Conservation (phyloP, 2,888 invertebrate genomes). For the Drosophila nr. fundita region DNA sequence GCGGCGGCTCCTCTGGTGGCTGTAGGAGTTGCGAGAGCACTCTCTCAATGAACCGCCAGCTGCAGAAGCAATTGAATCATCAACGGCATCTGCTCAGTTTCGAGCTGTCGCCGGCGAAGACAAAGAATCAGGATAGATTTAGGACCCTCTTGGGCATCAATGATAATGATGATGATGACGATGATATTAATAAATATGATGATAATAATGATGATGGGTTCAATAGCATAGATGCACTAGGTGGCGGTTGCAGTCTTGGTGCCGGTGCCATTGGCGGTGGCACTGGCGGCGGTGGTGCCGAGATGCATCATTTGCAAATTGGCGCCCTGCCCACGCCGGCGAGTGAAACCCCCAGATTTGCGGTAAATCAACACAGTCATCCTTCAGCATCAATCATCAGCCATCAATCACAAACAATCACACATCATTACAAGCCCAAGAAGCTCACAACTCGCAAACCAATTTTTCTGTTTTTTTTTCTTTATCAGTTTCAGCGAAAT, state of each 20-base stretch:
- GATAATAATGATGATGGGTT: conserved; percentile 82
- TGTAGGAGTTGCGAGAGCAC: conserved; percentile 84
- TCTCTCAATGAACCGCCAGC: conserved; percentile 85
- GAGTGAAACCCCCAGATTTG: conserved; percentile 85
- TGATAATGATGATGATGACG: conserved; percentile 81
- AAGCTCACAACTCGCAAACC: not conserved
- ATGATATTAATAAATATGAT: conserved; percentile 80
- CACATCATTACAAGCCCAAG: not conserved
- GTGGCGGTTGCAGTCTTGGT: conserved; percentile 40
- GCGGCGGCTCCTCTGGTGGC: conserved; percentile 65
- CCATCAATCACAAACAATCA: conserved; percentile 23
- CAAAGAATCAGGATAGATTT: conserved; percentile 84
- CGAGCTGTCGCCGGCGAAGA: conserved; percentile 84
- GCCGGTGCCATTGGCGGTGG: conserved; percentile 35
- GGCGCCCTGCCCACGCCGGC: conserved; percentile 85
- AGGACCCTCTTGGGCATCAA: conserved; percentile 84
- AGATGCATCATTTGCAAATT: conserved; percentile 84
- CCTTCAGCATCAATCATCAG: conserved; percentile 28
- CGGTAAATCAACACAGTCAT: conserved; percentile 83
- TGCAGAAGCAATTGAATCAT: conserved; percentile 85
- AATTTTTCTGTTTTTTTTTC: not conserved
- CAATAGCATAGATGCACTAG: conserved; percentile 64
- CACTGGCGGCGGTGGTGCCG: conserved; percentile 80
- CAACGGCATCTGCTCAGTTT: conserved; percentile 85
- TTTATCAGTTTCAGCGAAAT: not conserved